Base-by-base conservation (phyloP, 2,113 vertebrate genomes). In the Leucosticte australis region DNA sequence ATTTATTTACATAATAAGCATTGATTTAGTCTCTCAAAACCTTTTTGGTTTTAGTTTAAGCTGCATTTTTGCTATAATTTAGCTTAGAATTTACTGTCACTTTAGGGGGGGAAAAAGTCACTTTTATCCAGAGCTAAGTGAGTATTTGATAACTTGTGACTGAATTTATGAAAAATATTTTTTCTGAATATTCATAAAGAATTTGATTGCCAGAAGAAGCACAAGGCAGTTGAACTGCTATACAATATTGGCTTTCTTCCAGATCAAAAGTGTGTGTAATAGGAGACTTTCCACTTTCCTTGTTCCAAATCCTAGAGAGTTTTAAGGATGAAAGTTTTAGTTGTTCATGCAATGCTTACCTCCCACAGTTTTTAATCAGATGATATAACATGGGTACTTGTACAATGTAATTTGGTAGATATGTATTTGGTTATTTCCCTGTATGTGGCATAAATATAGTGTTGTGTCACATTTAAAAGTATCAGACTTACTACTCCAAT, bases 401-500 rank as follows among this genome's bases (percentile, higher is more conserved):
- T 37, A 60, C 8, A 69, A 59, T 13, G 4, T 23, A 57, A 53
- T 47, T 86, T 42, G 9, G 31, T 12, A 22, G 9, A 8, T 10
- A 28, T 10, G 1, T 11, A 31, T 65, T 79, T 56, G 8, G 11
- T 44, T 52, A 7, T 71, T 63, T 70, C 71, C 10, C 35, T 37
- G 5, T 3, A 10, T 9, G 9, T 57, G 28, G 15, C 11, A 20
- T 59, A 77, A 63, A 23, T 68, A 12, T 10, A 71, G 7, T 33
- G 8, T 13, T 57, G 11, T 35, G 5, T 50, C 37, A 42, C 27
- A 39, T 23, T 81, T 53, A 7, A 9, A 65, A 65, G 13, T 28
- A 57, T 83, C 30, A 56, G 11, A 39, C 3, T 6, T 8, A 3
- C 1, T 52, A 7, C 1, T 1, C 13, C 50, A 41, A 49, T 22